A percentile compares a stretch with the other conserved stretches of the same genome.
These are phyloP conservation scores for Picathartes gymnocephalus DNA, from an alignment of 2,113 vertebrate species.

Conservation along the genomic window DNA sequence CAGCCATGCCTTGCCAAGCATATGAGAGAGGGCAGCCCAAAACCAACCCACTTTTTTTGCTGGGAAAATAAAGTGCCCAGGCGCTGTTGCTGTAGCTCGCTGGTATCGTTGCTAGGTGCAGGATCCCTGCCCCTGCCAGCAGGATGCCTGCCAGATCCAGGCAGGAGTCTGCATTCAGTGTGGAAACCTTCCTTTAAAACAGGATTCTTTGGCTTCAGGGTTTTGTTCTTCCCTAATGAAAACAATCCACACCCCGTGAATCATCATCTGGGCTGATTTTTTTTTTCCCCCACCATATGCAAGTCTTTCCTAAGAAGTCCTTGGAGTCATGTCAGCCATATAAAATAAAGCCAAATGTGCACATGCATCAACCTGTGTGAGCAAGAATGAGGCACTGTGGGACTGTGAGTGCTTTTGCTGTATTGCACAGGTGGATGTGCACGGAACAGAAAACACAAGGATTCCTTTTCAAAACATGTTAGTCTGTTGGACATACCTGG, in stretches of 20 bases:
- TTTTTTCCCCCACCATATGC: background rate
- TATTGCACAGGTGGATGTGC: background rate
- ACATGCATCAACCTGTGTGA: background rate
- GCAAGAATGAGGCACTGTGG: background rate
- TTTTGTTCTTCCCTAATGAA: constrained; percentile 8
- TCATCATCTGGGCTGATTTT: background rate
- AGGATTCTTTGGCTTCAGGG: background rate
- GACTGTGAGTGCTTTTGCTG: background rate
- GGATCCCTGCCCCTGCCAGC: background rate
- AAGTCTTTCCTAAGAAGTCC: background rate
- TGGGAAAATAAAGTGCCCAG: background rate
- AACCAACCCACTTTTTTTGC: too few species aligned
- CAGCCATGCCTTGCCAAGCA: background rate
- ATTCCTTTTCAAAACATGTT: background rate
- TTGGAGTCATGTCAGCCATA: background rate
- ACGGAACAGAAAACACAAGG: background rate
- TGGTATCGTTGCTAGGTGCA: background rate
- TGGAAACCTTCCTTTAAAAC: background rate
- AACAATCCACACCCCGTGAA: constrained; percentile 29
- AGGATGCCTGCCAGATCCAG: background rate
- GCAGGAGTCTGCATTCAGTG: background rate
- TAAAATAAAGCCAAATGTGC: background rate
- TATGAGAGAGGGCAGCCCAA: background rate
- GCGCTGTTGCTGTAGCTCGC: background rate
- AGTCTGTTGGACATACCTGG: background rate